Conservation (phyloP, 2,797 vertebrate genomes). For the Xiphorhynchus erythropygius region DNA sequence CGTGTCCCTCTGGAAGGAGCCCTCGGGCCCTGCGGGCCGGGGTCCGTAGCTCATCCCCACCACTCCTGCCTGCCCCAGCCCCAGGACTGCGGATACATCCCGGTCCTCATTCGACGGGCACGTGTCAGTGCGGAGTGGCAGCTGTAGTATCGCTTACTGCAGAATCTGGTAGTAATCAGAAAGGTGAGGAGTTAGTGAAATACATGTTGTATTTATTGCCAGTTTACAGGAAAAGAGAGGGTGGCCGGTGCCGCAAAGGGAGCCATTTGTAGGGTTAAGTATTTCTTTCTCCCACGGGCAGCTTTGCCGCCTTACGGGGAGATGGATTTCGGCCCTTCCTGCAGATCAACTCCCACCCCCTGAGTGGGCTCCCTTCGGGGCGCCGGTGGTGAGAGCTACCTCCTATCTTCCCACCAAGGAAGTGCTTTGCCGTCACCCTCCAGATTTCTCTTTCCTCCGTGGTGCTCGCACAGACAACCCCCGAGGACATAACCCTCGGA, state of each 20-base stretch:
- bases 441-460: neutral
- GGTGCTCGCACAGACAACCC: neutral
- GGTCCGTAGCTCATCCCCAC: neutral
- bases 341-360: neutral
- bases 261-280: neutral
- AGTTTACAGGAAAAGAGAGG: neutral
- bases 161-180: conserved; percentile 35
- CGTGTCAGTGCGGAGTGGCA: neutral
- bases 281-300: neutral
- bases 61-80: neutral
- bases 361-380: neutral
- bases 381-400: neutral
- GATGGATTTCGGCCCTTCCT: neutral
- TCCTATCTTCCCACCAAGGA: neutral
- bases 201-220: conserved; percentile 37
- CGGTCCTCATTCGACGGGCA: neutral
- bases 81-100: neutral
- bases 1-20: neutral
- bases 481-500: neutral
- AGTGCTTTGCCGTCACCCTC: neutral
- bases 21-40: neutral
- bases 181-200: conserved; percentile 47
- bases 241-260: neutral
- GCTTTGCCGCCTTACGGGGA: neutral
- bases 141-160: neutral